Evolutionary conservation across 2,797 vertebrate genomes (phyloP).

Genomic region (Anniella stebbinsi): DNA sequence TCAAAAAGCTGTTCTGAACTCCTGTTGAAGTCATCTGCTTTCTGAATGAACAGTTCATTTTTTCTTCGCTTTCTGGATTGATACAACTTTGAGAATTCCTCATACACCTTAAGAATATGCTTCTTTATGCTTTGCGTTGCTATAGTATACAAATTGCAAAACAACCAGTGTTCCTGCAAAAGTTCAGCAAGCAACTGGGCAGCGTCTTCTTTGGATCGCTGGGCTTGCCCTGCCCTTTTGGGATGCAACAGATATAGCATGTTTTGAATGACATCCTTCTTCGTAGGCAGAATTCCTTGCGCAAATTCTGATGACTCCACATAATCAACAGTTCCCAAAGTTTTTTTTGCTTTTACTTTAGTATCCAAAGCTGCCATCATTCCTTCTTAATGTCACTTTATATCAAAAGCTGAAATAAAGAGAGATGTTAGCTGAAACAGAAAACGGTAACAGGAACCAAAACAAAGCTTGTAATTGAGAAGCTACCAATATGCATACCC

Average conservation of each 20-base stretch:
- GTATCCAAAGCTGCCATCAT: constrained; percentile 72
- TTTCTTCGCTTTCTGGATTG: constrained; percentile 76
- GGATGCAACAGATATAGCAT: constrained; percentile 76
- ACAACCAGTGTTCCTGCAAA: constrained; percentile 74
- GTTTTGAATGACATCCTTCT: constrained; percentile 76
- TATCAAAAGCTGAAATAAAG: constrained; percentile 55
- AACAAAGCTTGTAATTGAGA: background rate
- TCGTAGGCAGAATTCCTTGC: constrained; percentile 72
- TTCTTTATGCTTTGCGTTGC: constrained; percentile 73
- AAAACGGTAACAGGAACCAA: background rate
- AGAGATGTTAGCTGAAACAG: background rate
- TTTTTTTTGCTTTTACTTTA: constrained; percentile 70
- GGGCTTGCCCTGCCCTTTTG: constrained; percentile 74
- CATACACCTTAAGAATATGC: constrained; percentile 74
- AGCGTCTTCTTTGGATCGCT: constrained; percentile 73
- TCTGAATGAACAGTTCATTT: constrained; percentile 69
- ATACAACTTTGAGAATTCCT: constrained; percentile 74
- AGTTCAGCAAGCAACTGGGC: constrained; percentile 73
- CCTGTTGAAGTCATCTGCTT: constrained; percentile 71
- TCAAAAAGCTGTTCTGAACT: constrained; percentile 75
- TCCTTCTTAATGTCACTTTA: constrained; percentile 42
- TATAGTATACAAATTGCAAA: constrained; percentile 74
- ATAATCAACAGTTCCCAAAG: constrained; percentile 72
- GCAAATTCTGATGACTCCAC: constrained; percentile 70
- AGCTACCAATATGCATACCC: background rate